Evolutionary conservation across 2,888 invertebrate species (phyloP).

Genomic region (Drosophila meridiana): DNA sequence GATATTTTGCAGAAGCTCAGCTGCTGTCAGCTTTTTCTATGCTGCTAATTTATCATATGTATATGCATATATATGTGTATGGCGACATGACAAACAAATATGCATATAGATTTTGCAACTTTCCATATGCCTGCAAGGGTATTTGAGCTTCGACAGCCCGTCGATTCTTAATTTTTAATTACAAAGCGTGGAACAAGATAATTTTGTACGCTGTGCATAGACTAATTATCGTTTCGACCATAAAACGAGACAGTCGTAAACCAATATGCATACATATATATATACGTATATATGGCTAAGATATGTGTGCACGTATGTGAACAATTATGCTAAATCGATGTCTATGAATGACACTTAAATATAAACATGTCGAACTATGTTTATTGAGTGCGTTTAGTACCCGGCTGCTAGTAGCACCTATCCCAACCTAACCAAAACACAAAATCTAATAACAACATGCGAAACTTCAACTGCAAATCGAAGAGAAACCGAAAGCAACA

Average conservation of each 20-base stretch:
- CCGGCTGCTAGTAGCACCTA: conserved; percentile 20
- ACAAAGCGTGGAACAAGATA: background rate
- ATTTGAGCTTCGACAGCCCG: background rate
- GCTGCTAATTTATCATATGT: conserved; percentile 2
- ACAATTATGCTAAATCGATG: conserved; percentile 17
- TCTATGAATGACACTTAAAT: conserved; percentile 8
- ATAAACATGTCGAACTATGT: conserved; percentile 5
- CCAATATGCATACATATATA: background rate
- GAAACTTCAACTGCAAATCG: conserved; percentile 11
- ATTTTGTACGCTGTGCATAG: conserved; percentile 1
- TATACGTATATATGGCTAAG: background rate
- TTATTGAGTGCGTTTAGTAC: conserved; percentile 24
- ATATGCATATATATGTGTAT: background rate
- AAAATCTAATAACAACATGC: conserved; percentile 17
- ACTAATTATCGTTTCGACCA: background rate
- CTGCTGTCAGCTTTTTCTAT: conserved; percentile 4
- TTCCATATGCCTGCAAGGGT: conserved; percentile 5
- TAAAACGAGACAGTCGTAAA: background rate
- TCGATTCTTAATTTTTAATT: background rate
- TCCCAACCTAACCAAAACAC: no score
- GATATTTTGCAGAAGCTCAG: background rate
- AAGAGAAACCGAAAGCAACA: background rate
- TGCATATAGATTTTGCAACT: background rate
- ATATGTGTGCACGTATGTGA: background rate
- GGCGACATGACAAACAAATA: background rate